These are phyloP conservation scores for Pseudopipra pipra DNA, from an alignment of 2,113 vertebrate genomes.

Conservation along the genomic window DNA sequence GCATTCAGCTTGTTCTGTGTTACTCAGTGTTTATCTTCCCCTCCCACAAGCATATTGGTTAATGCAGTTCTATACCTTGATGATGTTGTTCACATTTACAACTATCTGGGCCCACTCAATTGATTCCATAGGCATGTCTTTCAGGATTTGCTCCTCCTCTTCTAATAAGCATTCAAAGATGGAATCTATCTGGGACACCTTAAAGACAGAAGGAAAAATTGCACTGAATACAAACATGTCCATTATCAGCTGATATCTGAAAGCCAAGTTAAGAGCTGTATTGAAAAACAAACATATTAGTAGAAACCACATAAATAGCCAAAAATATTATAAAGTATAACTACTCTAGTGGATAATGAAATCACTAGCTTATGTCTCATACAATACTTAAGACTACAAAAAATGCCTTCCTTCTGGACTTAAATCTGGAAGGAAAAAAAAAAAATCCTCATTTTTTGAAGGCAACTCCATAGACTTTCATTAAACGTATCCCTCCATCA, in stretches of 20 bases:
- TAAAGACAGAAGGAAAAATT: neutral
- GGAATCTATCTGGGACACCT: conserved; percentile 93
- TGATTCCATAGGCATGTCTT: conserved; percentile 77
- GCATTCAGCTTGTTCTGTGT: neutral
- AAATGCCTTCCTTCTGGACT: neutral
- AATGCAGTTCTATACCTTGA: conserved; percentile 81
- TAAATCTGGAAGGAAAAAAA: neutral
- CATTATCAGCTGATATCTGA: neutral
- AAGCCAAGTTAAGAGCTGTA: neutral
- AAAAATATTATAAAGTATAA: neutral
- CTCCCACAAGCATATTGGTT: neutral
- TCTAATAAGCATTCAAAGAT: conserved; percentile 92
- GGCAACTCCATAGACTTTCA: neutral
- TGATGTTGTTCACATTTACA: conserved; percentile 83
- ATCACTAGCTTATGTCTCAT: neutral
- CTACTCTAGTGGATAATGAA: neutral
- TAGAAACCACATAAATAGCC: neutral
- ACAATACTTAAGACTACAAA: neutral
- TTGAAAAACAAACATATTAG: neutral
- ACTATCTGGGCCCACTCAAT: conserved; percentile 88
- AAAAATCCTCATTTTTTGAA: neutral
- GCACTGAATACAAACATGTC: neutral
- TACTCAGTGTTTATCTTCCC: neutral
- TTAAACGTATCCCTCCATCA: neutral
- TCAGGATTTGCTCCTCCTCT: conserved; percentile 87